phyloP scores from a whole-genome alignment of 2,797 vertebrate genomes.

The Sarcoramphus papa region DNA sequence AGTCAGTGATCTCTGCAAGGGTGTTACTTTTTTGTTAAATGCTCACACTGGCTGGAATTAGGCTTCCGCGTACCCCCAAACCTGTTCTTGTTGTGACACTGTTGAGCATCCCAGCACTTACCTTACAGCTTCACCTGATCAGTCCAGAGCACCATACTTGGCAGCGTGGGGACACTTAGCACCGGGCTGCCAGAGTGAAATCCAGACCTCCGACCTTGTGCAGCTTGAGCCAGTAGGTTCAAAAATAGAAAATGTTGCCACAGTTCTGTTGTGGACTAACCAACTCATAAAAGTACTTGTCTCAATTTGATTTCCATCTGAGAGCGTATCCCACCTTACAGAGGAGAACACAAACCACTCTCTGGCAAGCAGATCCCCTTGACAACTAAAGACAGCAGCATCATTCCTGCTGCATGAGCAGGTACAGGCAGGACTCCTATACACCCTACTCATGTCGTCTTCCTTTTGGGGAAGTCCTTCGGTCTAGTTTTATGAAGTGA shows the following conservation, averaged over 20 bases:
- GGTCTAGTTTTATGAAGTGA: neutral
- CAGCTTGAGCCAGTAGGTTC: neutral
- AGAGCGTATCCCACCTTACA: neutral
- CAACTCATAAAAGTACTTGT: neutral
- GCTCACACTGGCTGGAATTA: neutral
- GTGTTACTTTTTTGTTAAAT: neutral
- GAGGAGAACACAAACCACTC: neutral
- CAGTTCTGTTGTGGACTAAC: neutral
- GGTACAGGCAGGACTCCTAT: neutral
- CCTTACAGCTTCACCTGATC: neutral
- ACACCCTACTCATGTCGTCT: rapidly evolving
- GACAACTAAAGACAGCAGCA: neutral
- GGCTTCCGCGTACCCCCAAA: neutral
- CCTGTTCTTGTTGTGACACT: neutral
- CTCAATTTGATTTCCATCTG: neutral
- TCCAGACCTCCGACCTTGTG: neutral
- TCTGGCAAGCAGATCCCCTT: neutral
- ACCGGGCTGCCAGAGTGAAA: neutral
- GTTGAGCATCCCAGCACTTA: neutral
- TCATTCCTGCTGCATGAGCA: neutral
- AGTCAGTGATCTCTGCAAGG: neutral
- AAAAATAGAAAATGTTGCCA: neutral
- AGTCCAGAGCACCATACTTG: neutral
- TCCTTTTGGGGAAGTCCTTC: neutral
- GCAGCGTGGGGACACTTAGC: neutral